Base-by-base conservation (phyloP, 2,888 invertebrate genomes). In the Biston betularia region DNA sequence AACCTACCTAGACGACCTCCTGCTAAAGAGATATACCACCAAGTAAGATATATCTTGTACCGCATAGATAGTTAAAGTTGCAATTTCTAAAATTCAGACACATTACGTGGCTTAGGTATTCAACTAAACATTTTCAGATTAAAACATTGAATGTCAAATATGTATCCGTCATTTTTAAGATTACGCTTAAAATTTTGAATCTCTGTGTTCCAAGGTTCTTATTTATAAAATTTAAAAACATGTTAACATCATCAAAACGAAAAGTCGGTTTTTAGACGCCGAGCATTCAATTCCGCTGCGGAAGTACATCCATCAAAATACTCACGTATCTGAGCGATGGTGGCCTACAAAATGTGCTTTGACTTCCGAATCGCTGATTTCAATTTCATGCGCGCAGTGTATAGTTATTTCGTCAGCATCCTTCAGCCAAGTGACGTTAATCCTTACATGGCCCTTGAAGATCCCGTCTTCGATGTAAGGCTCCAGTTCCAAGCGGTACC, bases 391-490 rank as follows among this genome's bases (percentile, higher is more conserved):
- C 71, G 96, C 95, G 6, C 95, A 95, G 79, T 97, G 96, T 0
- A 97, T 84, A 0, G 90, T 94, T 58, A 97, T 94, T 78, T 95
- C 94, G 65, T 95, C 95, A 0, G 95, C 92, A 9, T 94, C 94
- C 55, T 94, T 90, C 34, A 94, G 89, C 95, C 96, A 96, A 0
- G 95, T 96, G 15, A 97, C 87, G 78, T 96, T 96, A 72, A 97
- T 97, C 73, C 92, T 93, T 0, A 97, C 95, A 59, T 92, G 90
- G 0, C 97, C 97, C 63, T 93, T 94, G 80, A 96, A 97, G 11
- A 94, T 90, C 0, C 94, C 95, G 58, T 96, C 95, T 45, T 95
- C 95, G 0, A 96, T 88, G 68, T 95, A 95, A 0, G 97, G 97
- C 65, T 96, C 95, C 10, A 97, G 80, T 64, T 96, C 94, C 40